Conservation (phyloP, 2,113 vertebrate genomes). For the Petrocephalus microphthalmus region DNA sequence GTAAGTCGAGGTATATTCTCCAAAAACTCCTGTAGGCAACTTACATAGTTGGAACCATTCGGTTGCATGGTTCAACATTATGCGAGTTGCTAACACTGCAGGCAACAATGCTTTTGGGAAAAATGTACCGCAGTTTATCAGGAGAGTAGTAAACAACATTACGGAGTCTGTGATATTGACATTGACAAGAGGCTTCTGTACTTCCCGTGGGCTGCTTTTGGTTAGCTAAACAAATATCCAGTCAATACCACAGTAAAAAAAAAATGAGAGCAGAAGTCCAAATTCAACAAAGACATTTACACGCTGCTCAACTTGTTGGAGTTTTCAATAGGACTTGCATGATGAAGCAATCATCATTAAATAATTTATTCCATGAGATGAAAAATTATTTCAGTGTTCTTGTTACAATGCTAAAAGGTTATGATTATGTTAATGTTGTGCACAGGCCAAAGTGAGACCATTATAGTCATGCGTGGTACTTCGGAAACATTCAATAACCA, state of each 20-base stretch:
- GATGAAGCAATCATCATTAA: neutral
- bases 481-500: neutral
- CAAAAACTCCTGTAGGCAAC: neutral
- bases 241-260: too few relatives aligned
- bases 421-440: neutral
- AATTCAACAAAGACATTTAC: too few relatives aligned
- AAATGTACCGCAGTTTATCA: neutral
- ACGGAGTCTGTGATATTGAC: neutral
- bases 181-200: too few relatives aligned
- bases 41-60: neutral
- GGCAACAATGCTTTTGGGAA: neutral
- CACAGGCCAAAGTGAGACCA: neutral
- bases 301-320: too few relatives aligned
- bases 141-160: too few relatives aligned
- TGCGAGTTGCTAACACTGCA: neutral
- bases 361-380: neutral
- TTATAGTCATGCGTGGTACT: neutral
- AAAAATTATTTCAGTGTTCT: neutral
- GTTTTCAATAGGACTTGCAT: too few relatives aligned
- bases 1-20: neutral
- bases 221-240: too few relatives aligned
- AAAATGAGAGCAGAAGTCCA: too few relatives aligned
- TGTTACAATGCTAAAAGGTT: neutral
- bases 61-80: too few relatives aligned
- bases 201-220: too few relatives aligned